Percentiles rank a stretch among this genome's conserved stretches.
phyloP scores from a whole-genome alignment of 1,140 invertebrate genomes.

The Orius insidiosus region DNA sequence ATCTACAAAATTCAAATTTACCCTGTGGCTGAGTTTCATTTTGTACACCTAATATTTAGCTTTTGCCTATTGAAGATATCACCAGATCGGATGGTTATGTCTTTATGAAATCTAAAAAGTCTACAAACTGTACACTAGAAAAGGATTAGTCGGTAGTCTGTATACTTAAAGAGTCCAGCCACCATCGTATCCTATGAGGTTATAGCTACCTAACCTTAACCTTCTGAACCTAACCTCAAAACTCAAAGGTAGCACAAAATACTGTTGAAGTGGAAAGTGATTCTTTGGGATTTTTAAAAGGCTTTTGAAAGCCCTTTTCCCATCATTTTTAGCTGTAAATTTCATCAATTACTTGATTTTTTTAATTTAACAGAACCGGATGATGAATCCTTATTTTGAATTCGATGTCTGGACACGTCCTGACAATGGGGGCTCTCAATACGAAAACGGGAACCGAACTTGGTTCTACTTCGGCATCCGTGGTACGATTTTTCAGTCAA shows the following conservation, averaged over 20 bases:
- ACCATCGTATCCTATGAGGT: neutral
- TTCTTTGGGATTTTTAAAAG: slow-evolving; percentile 2
- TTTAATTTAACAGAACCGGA: slow-evolving; percentile 5
- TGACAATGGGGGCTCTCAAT: slow-evolving; percentile 73
- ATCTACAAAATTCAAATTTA: too few relatives aligned
- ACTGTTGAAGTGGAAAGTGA: neutral
- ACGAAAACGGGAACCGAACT: slow-evolving; percentile 77
- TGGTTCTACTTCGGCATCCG: slow-evolving; percentile 90
- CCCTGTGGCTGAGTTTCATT: too few relatives aligned
- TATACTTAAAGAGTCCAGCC: neutral
- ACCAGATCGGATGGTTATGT: too few relatives aligned
- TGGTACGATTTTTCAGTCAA: slow-evolving; percentile 24
- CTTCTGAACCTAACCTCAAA: too few relatives aligned
- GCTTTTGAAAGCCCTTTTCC: neutral
- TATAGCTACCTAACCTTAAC: too few relatives aligned
- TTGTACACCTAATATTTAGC: too few relatives aligned
- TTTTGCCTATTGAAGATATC: too few relatives aligned
- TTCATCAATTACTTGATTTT: neutral
- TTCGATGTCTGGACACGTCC: slow-evolving; percentile 83
- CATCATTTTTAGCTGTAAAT: neutral
- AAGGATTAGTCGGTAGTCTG: too few relatives aligned
- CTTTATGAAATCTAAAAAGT: too few relatives aligned
- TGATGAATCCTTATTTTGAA: slow-evolving; percentile 48
- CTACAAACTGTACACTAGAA: too few relatives aligned
- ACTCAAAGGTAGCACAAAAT: too few relatives aligned